Base-by-base conservation (phyloP, 2,113 vertebrate genomes). In the Nymphicus hollandicus region DNA sequence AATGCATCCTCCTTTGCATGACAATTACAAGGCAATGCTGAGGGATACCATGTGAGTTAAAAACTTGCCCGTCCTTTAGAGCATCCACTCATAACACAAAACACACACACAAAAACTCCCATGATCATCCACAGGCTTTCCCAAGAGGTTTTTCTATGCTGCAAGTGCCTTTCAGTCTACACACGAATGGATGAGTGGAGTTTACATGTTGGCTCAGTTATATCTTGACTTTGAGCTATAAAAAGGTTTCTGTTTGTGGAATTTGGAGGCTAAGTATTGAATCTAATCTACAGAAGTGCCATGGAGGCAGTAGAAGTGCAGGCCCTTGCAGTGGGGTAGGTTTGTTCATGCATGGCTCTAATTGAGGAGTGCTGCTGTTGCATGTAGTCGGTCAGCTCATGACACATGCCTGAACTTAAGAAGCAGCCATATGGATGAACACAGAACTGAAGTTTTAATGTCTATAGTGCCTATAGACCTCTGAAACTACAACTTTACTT, bases 121-220 rank as follows among this genome's bases (percentile, higher is more conserved):
- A 15, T 58, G 66, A 35, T 80, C 61, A 35, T 47, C 56, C 20
- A 15, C 6, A 10, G n/a, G 31, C 29, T 55, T 88, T 58, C 33
- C 22, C 17, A 53, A 19, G 39, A 46, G 19, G 22, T 29, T 91
- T 89, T 55, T 31, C 44, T 37, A 0, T 17, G 31, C 47, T 76
- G 18, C 68, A 46, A 14, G 23, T 82, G 58, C 22, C 10, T 82
- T 78, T 85, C 66, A 71, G 23, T 56, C n/a, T 39, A 31, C 27
- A 29, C 27, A 11, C 0, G 0, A 55, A 15, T 74, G 55, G 31
- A 29, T 0, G 0, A 7, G 1, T 28, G 24, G 14, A 60, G 35
- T 47, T 71, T 74, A 22, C 1, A 0, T 28, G 9, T 53, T 81
- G 22, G 9, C 17, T 88, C 33, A 5, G 13, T 39, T 89, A 35